Evolutionary conservation across 1,140 invertebrate genomes (phyloP).

Genomic region (Oncopeltus fasciatus): DNA sequence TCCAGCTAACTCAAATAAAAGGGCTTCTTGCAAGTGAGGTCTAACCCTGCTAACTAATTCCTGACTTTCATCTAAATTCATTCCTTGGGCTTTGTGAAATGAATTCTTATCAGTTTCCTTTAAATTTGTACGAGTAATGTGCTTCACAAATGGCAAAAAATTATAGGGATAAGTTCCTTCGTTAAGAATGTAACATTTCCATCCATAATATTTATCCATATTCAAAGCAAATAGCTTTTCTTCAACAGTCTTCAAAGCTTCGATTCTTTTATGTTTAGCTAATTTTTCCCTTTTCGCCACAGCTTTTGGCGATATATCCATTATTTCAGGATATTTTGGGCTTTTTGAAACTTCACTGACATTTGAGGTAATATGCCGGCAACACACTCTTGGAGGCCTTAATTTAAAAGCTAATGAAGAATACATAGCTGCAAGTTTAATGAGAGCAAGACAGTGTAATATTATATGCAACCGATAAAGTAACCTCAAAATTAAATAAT

Average conservation of each 20-base stretch:
- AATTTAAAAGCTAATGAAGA: neutral
- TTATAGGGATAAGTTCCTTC: conserved; percentile 49
- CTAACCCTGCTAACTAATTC: conserved; percentile 35
- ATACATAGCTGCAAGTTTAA: neutral
- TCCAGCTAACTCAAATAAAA: conserved; percentile 39
- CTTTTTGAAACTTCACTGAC: conserved; percentile 1
- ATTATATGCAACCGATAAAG: too few relatives aligned
- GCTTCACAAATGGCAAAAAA: conserved; percentile 45
- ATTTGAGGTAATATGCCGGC: neutral
- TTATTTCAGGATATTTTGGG: conserved; percentile 20
- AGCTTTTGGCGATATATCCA: conserved; percentile 9
- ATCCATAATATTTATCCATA: conserved; percentile 67
- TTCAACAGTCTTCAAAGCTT: conserved; percentile 51
- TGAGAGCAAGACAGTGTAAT: too few relatives aligned
- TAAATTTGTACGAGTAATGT: conserved; percentile 55
- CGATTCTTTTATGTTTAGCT: conserved; percentile 31
- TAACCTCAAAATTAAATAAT: too few relatives aligned
- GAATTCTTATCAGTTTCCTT: conserved; percentile 37
- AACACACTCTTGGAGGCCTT: neutral
- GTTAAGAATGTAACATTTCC: conserved; percentile 41
- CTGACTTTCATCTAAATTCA: conserved; percentile 28
- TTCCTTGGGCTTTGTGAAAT: conserved; percentile 7
- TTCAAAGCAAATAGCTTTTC: conserved; percentile 68
- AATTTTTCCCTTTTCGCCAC: conserved; percentile 13
- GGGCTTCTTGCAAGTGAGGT: conserved; percentile 39